Percentiles rank a stretch among this genome's conserved stretches.
These are phyloP conservation scores for Porites cylindrica DNA, from an alignment of 92 coral and sea anemone genomes.

Conservation along the genomic window DNA sequence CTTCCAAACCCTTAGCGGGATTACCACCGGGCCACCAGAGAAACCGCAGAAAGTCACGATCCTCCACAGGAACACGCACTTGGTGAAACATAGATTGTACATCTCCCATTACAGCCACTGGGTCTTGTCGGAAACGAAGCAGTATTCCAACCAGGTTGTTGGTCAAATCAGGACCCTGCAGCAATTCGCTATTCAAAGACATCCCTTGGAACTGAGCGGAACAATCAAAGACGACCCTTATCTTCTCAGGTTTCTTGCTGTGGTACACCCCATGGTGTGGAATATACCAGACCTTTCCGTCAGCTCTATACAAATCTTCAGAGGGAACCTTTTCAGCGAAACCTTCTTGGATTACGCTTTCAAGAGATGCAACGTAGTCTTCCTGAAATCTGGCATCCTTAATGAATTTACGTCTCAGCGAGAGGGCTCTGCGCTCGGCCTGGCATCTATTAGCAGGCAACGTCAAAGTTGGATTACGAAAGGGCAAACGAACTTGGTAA, in stretches of 20 bases:
- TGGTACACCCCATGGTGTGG: slow-evolving; percentile 67
- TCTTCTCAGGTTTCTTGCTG: slow-evolving; percentile 37
- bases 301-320: slow-evolving; percentile 24
- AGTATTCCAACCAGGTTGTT: slow-evolving; percentile 63
- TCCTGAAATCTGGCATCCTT: slow-evolving; percentile 27
- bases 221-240: slow-evolving; percentile 24
- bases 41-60: slow-evolving; percentile 58
- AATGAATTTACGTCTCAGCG: slow-evolving; percentile 36
- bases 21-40: slow-evolving; percentile 57
- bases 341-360: slow-evolving; percentile 48
- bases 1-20: slow-evolving; percentile 45
- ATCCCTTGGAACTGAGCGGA: too few relatives aligned
- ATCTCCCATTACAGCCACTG: slow-evolving; percentile 54
- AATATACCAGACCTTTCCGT: slow-evolving; percentile 61
- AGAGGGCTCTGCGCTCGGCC: slow-evolving; percentile 52
- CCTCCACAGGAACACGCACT: slow-evolving; percentile 40
- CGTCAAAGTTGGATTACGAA: slow-evolving; percentile 29
- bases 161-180: slow-evolving; percentile 69
- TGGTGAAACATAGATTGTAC: slow-evolving; percentile 63
- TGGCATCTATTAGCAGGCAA: slow-evolving; percentile 47
- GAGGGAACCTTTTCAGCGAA: slow-evolving; percentile 55
- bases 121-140: slow-evolving; percentile 55
- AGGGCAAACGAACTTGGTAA: slow-evolving; percentile 52
- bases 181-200: slow-evolving; percentile 22
- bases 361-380: slow-evolving; percentile 49